Base-by-base conservation (phyloP, 2,888 invertebrate species). In the Heliconius hortense region DNA sequence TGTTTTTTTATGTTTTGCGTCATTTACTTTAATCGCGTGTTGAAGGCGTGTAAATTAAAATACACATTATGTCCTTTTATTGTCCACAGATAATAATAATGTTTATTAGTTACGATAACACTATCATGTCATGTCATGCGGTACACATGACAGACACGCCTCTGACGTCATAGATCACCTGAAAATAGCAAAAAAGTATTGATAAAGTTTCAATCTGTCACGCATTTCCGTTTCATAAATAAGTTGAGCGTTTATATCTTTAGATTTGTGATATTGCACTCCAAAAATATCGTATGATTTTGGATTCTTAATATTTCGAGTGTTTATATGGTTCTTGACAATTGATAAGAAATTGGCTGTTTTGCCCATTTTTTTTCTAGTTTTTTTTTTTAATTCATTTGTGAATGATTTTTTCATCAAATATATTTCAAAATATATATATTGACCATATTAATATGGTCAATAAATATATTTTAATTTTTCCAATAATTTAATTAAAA, bases 161-260 rank as follows among this genome's bases (percentile, higher is more conserved):
- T 24, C 24, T 66, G 66, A 43, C 39, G 39, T 66, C 24, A 24
- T 3, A 15, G 15, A 66, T 43, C 66, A 66, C 66, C 66, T 66
- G 66, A 66, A 66, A 66, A 66, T 66, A 24, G 66, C 35, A 39
- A 39, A 60, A 56, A 39, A 43, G 3, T 66, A 13, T 2, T 43
- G 66, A 66, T 66, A 66, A 66, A 39, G 1, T n/a, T 35, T n/a
- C 35, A 35, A 64, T 15, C 66, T 66, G 66, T 66, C 66, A 66
- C 66, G 66, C 39, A 24, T 66, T 66, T 39, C 39, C 66, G 66
- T 43, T 26, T 24, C 24, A 64, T 39, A 64, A 64, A 64, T 64
- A 64, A 64, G 64, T 39, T 24, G 24, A 1, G 26, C 7, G 13
- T 26, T 35, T 35, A 35, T 64, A 39, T 64, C 64, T 64, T 3